Conservation (phyloP, 2,797 vertebrate species). For the Pteropus rufus region DNA sequence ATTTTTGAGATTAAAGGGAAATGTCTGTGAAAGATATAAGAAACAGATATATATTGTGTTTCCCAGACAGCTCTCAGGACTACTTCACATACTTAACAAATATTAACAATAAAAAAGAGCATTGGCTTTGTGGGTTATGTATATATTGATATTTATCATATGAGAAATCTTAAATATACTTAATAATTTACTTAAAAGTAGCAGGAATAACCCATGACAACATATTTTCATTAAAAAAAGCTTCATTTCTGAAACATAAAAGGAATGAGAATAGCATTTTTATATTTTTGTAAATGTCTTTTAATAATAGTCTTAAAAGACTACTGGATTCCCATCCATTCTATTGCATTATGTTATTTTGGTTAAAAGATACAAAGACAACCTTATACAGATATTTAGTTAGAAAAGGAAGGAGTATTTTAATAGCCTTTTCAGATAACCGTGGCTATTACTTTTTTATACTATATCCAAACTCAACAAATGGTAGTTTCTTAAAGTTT, state of each 20-base stretch:
- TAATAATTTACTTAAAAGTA: background rate
- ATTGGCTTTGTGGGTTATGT: background rate
- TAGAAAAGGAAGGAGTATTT: background rate
- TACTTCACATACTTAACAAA: background rate
- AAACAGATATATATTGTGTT: background rate
- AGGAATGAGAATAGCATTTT: background rate
- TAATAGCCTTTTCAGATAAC: background rate
- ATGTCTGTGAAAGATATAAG: background rate
- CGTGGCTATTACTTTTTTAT: background rate
- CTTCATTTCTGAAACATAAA: background rate
- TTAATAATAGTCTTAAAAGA: background rate
- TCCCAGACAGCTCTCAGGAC: background rate
- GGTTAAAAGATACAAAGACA: background rate
- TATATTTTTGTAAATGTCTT: background rate
- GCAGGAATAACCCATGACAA: background rate
- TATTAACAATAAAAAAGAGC: background rate
- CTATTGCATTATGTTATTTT: background rate
- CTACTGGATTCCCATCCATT: background rate
- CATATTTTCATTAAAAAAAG: background rate
- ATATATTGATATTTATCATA: background rate
- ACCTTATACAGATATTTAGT: background rate
- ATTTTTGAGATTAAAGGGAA: background rate
- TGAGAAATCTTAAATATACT: background rate
- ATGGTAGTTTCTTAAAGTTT: background rate
- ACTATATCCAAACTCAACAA: background rate